Percentiles rank a stretch among this genome's conserved stretches.
Evolutionary conservation across 2,888 invertebrate species (phyloP).

Genomic region (Pegoplata infirma): DNA sequence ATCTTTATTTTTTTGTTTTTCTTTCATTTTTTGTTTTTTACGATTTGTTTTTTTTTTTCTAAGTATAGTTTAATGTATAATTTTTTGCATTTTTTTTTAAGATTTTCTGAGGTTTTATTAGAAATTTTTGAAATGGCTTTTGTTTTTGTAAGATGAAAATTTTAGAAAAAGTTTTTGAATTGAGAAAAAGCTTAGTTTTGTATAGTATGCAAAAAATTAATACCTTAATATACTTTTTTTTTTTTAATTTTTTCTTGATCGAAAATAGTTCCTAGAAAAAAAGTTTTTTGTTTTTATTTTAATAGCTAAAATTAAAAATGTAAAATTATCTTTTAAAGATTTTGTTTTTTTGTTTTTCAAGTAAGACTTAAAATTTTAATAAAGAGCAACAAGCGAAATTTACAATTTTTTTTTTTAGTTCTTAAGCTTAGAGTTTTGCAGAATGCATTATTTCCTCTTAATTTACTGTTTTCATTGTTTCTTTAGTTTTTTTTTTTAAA

Average conservation of each 20-base stretch:
- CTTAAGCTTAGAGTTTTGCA: constrained; percentile 60
- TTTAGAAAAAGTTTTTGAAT: constrained; percentile 27
- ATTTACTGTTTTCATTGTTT: constrained; percentile 62
- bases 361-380: constrained; percentile 64
- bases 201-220: constrained; percentile 66
- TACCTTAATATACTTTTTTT: constrained; percentile 21
- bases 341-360: constrained; percentile 53
- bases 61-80: constrained; percentile 26
- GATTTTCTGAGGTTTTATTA: constrained; percentile 13
- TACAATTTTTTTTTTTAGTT: constrained; percentile 65
- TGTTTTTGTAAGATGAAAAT: constrained; percentile 19
- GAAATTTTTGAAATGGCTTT: constrained; percentile 30
- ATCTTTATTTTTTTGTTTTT: no score
- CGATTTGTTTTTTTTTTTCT: neutral
- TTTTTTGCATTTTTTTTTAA: constrained; percentile 49
- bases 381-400: constrained; percentile 75
- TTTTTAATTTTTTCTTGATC: constrained; percentile 55
- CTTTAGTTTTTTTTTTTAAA: constrained; percentile 49
- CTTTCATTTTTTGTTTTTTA: constrained; percentile 1
- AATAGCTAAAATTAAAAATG: constrained; percentile 65
- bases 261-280: constrained; percentile 62
- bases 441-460: constrained; percentile 58
- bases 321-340: constrained; percentile 73
- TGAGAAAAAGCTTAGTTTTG: constrained; percentile 48
- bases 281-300: constrained; percentile 40